Percentiles rank a stretch among this genome's conserved stretches.
Evolutionary conservation across 2,888 invertebrate species (phyloP).

Genomic region (Achlya flavicornis): DNA sequence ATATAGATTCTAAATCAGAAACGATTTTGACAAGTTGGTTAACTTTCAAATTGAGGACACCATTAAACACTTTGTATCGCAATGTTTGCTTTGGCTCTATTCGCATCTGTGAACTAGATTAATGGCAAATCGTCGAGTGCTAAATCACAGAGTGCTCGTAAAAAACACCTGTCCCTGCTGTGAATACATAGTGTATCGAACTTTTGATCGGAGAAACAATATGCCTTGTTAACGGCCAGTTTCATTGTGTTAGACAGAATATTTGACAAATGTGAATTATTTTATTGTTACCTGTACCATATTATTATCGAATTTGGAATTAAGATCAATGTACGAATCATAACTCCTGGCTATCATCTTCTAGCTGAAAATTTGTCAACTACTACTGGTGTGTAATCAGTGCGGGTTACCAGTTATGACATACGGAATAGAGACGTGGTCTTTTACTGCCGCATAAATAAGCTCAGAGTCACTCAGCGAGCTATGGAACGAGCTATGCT

Average conservation of each 20-base stretch:
- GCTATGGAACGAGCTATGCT: too few relatives aligned
- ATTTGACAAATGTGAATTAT: slow-evolving; percentile 31
- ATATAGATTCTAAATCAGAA: background rate
- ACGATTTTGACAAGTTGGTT: background rate
- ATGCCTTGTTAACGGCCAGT: slow-evolving; percentile 46
- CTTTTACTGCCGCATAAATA: too few relatives aligned
- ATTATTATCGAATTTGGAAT: background rate
- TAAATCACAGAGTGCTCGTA: slow-evolving; percentile 77
- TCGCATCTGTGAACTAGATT: slow-evolving; percentile 76
- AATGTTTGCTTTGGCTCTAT: slow-evolving; percentile 69
- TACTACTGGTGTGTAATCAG: too few relatives aligned
- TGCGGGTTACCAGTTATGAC: too few relatives aligned
- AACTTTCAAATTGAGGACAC: slow-evolving; percentile 1
- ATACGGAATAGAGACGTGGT: too few relatives aligned
- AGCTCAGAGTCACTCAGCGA: too few relatives aligned
- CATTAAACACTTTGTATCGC: slow-evolving; percentile 36
- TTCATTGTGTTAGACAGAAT: slow-evolving; percentile 39
- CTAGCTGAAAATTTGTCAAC: too few relatives aligned
- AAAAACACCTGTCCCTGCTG: slow-evolving; percentile 80
- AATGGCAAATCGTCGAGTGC: slow-evolving; percentile 73
- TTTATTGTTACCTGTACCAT: slow-evolving; percentile 6
- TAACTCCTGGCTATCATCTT: too few relatives aligned
- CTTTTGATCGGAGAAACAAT: slow-evolving; percentile 63
- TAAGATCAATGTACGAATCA: too few relatives aligned
- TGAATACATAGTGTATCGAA: slow-evolving; percentile 65